These are phyloP conservation scores for Ramphastos sulfuratus DNA, from an alignment of 2,113 vertebrate genomes.

Conservation along the genomic window DNA sequence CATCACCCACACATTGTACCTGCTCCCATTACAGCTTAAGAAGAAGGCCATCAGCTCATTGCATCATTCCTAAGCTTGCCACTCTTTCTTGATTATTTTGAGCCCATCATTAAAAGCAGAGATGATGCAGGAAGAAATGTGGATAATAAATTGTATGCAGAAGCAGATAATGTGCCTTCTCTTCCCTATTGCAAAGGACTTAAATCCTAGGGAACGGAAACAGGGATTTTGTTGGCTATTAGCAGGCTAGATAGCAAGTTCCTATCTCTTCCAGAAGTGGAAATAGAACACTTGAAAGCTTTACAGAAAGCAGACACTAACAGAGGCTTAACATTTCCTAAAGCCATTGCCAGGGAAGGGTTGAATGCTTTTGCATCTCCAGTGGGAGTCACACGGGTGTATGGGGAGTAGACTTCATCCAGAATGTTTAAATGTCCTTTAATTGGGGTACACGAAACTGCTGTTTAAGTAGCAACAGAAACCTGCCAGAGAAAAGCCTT, in stretches of 20 bases:
- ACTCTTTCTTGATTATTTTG: neutral
- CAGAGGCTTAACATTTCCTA: neutral
- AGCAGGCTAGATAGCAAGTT: neutral
- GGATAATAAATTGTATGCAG: neutral
- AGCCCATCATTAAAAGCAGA: neutral
- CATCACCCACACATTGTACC: neutral
- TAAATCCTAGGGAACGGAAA: neutral
- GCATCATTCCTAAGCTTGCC: neutral
- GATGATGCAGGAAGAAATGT: neutral
- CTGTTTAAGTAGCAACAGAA: neutral
- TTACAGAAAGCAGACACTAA: neutral
- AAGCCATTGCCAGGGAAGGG: neutral
- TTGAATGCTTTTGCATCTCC: neutral
- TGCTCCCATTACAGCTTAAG: neutral
- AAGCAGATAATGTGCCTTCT: neutral
- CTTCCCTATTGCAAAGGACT: neutral
- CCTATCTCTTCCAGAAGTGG: neutral
- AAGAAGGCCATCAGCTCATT: neutral
- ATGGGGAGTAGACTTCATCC: neutral
- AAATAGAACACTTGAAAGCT: neutral
- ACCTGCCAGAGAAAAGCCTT: neutral
- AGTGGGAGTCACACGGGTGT: accelerated
- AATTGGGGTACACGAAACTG: neutral
- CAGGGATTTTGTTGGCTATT: neutral
- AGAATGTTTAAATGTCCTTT: neutral